Evolutionary conservation across 2,113 vertebrate species (phyloP).

Genomic region (Axis porcinus): DNA sequence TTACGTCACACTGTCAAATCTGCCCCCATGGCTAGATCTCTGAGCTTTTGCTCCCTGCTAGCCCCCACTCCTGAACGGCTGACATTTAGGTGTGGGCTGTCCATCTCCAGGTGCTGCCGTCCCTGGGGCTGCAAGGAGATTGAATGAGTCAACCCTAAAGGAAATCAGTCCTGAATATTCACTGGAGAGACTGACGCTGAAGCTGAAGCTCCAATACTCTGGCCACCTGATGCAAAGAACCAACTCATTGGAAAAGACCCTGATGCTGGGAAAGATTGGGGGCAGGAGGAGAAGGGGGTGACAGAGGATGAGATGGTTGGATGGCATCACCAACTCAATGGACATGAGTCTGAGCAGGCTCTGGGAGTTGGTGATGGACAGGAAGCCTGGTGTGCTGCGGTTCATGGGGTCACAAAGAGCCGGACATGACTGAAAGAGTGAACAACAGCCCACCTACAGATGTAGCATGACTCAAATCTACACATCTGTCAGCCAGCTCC

Average conservation of each 20-base stretch:
- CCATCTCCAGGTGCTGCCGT: neutral
- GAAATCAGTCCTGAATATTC: neutral
- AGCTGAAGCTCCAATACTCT: neutral
- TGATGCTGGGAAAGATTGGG: neutral
- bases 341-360: neutral
- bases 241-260: neutral
- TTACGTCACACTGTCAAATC: neutral
- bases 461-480: neutral
- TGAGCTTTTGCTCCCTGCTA: neutral
- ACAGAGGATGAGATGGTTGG: neutral
- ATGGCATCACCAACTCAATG: neutral
- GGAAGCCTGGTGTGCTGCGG: neutral
- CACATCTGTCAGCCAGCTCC: neutral
- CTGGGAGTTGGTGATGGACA: neutral
- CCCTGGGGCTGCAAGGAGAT: neutral
- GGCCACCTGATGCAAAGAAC: neutral
- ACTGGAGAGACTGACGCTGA: neutral
- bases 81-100: neutral
- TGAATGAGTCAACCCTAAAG: neutral
- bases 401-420: neutral
- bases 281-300: rapidly evolving
- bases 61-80: rapidly evolving
- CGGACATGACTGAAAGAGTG: neutral
- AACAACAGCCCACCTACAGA: neutral
- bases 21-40: neutral